phyloP scores from a whole-genome alignment of 2,888 invertebrate genomes.

The Nephrotoma appendiculata region DNA sequence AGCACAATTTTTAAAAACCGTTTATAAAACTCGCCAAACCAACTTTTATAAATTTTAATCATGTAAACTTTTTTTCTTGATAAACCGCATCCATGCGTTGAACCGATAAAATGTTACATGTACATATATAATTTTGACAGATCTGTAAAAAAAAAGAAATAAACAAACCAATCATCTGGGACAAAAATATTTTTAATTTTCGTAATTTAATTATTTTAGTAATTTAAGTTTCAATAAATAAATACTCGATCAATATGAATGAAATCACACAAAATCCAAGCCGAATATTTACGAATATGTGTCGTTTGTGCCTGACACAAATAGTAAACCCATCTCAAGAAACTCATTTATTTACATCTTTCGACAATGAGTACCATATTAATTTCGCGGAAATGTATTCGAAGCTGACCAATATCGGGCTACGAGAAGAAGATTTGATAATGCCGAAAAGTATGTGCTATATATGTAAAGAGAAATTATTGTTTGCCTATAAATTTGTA shows the following conservation, averaged over 20 bases:
- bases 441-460: neutral
- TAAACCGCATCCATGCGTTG: neutral
- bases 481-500: neutral
- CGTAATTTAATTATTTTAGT: neutral
- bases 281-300: neutral
- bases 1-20: conserved; percentile 37
- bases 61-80: neutral
- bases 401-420: neutral
- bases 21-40: conserved; percentile 28
- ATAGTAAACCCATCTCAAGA: neutral
- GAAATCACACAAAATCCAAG: neutral
- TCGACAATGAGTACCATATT: neutral
- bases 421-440: neutral
- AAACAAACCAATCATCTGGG: neutral
- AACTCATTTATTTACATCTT: neutral
- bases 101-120: neutral
- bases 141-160: neutral
- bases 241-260: neutral
- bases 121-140: neutral
- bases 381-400: neutral
- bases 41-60: neutral
- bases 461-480: neutral
- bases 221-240: neutral
- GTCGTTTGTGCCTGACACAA: neutral
- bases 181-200: neutral